Base-by-base conservation (phyloP, 37 sponge, comb jelly and placozoan species). In the Chondrilla cf. caribensis region DNA sequence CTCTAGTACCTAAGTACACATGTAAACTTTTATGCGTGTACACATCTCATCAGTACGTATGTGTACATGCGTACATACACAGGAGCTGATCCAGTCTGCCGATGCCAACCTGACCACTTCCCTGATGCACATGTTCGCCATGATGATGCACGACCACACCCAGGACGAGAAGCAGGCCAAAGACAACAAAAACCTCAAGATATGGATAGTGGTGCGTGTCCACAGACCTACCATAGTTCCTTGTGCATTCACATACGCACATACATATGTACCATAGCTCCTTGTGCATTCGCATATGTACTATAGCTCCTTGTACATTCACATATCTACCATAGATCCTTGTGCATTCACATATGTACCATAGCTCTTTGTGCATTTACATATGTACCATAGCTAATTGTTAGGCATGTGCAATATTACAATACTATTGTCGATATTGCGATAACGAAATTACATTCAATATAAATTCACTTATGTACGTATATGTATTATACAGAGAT, bases 71-170 rank as follows among this genome's bases (percentile, higher is more conserved):
- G 57, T 55, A 55, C 17, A 55, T 55, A 19, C 57, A 55, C 64
- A 65, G 83, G 94, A 93, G 73, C 84, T 93, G 79, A 88, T 90
- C 44, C 71, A 84, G 3, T 87, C 94, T 1, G 65, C 88, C 0
- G 85, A 90, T 78, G 84, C 87, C 62, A 90, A 90, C 73, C 80
- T 93, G 35, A 82, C 83, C 2, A 79, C 84, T 29, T 87, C 90
- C 5, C 65, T 93, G 51, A 93, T 93, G 94, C 81, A 89, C 82
- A 39, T 95, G 83, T 95, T 95, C 78, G 59, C 73, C 25, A 92
- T 95, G 90, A 64, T 95, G 41, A 87, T 95, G 85, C 39, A 51
- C 15, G 88, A 87, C n/a, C 87, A 88, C 25, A 7, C 78, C 31
- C 44, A 78, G 42, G 91, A 90, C 21, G 89, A 94, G 79, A 86